Conservation (phyloP, 2,113 vertebrate species). For the Hypocryptadius cinnamomeus region DNA sequence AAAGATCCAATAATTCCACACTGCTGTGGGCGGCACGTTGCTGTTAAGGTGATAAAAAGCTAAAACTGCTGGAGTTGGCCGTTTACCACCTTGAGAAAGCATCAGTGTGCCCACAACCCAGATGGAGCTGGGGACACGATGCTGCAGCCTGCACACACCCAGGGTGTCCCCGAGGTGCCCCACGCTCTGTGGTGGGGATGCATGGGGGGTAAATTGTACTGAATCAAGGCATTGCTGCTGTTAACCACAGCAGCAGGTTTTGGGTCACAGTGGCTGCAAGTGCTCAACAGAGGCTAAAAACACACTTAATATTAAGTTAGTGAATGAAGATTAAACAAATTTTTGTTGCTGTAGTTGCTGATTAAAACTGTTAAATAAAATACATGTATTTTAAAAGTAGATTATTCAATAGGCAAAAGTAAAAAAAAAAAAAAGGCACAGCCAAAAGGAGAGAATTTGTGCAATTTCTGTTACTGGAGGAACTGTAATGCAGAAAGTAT, state of each 20-base stretch:
- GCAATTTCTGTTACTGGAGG: neutral
- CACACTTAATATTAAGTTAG: neutral
- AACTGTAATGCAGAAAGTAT: neutral
- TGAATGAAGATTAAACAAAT: neutral
- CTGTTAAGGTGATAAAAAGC: neutral
- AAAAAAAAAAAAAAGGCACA: neutral
- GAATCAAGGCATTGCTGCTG: neutral
- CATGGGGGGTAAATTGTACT: too few relatives aligned
- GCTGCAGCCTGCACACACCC: neutral
- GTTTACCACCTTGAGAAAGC: neutral
- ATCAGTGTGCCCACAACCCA: rapidly evolving
- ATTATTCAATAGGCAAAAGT: neutral
- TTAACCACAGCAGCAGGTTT: neutral
- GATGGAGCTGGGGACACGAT: neutral
- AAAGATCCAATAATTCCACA: neutral
- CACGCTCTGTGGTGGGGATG: rapidly evolving
- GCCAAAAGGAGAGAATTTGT: neutral
- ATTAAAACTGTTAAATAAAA: neutral
- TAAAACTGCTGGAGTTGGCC: neutral
- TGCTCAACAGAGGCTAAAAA: neutral
- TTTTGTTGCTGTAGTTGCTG: neutral
- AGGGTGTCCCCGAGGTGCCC: neutral
- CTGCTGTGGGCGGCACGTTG: neutral
- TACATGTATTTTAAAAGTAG: neutral
- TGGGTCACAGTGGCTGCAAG: neutral